These are phyloP conservation scores for Ypsolopha sequella DNA, from an alignment of 2,888 invertebrate species.

Conservation along the genomic window DNA sequence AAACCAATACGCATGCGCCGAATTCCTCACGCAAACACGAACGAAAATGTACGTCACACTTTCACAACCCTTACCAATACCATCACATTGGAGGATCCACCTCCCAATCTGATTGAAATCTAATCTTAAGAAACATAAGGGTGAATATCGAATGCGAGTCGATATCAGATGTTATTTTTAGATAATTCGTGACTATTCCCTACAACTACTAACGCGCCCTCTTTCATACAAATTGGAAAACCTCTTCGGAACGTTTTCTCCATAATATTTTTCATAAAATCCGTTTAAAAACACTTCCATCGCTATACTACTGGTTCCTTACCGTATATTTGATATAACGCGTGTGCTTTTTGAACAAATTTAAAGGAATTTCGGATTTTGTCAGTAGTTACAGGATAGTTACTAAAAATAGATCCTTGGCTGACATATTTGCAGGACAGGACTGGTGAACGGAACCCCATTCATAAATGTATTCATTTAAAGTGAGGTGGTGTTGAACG, in stretches of 20 bases:
- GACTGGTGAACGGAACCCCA: constrained; percentile 41
- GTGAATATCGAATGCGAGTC: constrained; percentile 7
- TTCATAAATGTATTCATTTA: constrained; percentile 60
- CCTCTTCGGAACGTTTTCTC: constrained; percentile 53
- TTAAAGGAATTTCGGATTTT: not conserved
- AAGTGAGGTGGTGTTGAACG: constrained; percentile 35
- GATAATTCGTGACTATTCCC: constrained; percentile 53
- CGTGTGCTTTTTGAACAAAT: too few species aligned
- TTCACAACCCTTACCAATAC: not conserved
- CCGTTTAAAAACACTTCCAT: constrained; percentile 28
- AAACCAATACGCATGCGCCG: constrained; percentile 47
- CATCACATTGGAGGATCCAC: not conserved
- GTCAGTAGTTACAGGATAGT: constrained; percentile 8
- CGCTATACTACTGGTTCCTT: not conserved
- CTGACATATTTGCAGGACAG: constrained; percentile 34
- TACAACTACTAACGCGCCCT: constrained; percentile 55
- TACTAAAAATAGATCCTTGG: constrained; percentile 47
- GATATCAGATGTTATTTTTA: constrained; percentile 49
- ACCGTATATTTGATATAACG: too few species aligned
- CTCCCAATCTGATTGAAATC: constrained; percentile 15
- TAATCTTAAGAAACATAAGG: constrained; percentile 12
- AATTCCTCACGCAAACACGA: constrained; percentile 30
- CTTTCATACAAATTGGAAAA: constrained; percentile 61
- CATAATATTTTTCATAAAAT: constrained; percentile 39
- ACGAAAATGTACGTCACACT: constrained; percentile 5